phyloP scores from a whole-genome alignment of 2,797 vertebrate species.

The Coreius guichenoti region DNA sequence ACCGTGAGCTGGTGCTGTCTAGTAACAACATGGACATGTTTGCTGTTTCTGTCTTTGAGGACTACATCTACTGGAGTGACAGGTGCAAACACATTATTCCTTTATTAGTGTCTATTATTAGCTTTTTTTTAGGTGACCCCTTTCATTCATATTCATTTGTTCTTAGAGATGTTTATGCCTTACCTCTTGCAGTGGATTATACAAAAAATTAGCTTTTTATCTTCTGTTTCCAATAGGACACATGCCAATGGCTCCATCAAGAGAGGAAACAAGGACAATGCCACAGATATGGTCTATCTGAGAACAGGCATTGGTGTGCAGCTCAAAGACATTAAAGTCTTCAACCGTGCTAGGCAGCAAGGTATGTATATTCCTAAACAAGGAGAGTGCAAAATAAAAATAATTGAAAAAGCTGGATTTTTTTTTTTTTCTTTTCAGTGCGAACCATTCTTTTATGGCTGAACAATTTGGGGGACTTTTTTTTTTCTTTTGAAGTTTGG shows the following conservation, averaged over 20 bases:
- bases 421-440: no score
- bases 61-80: conserved; percentile 98
- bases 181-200: background rate
- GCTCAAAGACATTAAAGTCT: conserved; percentile 98
- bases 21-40: conserved; percentile 99
- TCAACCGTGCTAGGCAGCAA: conserved; percentile 93
- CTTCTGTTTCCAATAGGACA: conserved; percentile 79
- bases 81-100: conserved; percentile 74
- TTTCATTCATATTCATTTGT: background rate
- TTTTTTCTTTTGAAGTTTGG: no score
- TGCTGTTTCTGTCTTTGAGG: conserved; percentile 94
- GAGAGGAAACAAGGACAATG: conserved; percentile 93
- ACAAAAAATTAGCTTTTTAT: background rate
- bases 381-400: background rate
- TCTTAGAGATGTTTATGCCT: background rate
- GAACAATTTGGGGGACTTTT: no score
- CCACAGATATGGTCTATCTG: conserved; percentile 91
- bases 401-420: no score
- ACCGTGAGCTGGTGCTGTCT: conserved; percentile 90
- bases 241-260: conserved; percentile 98
- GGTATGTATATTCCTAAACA: conserved; percentile 71
- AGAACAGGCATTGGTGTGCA: conserved; percentile 94
- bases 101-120: background rate
- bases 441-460: background rate
- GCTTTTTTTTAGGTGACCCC: background rate